Evolutionary conservation across 2,888 invertebrate genomes (phyloP), one percentile per base, ranked within the genome.

Genomic region (Agriopis marginaria): DNA sequence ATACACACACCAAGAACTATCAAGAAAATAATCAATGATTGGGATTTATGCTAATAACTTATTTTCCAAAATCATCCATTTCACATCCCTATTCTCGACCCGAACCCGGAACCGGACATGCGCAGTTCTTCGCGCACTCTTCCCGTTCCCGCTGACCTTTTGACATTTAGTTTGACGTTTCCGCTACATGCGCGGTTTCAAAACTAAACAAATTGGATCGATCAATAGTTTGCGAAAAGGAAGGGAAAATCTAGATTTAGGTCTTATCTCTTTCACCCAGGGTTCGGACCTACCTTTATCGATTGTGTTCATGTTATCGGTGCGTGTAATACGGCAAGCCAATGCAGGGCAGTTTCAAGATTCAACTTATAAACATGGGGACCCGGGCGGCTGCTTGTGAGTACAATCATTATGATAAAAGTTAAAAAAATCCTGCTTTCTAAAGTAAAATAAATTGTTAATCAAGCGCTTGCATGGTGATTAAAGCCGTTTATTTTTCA

Each of bases 371-470:
- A 93, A 97, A 96, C 93, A 98, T 98, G 98, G 98, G 98, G 92
- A 98, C 98, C 82, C 96, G 98, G 95, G 98, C 98, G 89, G 98
- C 98, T 89, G 98, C 98, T 90, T 98, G 98, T 98, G 95, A 97
- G 98, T 83, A 75, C 42, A 40, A 47, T n/a, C 0, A 17, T 58
- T 40, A n/a, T n/a, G n/a, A n/a, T n/a, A 45, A 47, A 67, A 54
- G 45, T 49, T 68, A 0, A 40, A 23, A 58, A 60, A 63, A 53
- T 53, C 47, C 50, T 39, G 61, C 73, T 76, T 73, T 73, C 68
- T 61, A 70, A 39, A 47, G 71, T 66, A 70, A 66, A 80, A 75
- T 65, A 32, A 72, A 70, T 51, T 69, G 47, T 54, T 68, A 78
- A 76, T 63, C 63, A 71, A 77, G 74, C 82, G 88, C 91, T 89